Evolutionary conservation across 2,113 vertebrate species (phyloP), one percentile per base, ranked within the genome.

Genomic region (Anoura caudifer): DNA sequence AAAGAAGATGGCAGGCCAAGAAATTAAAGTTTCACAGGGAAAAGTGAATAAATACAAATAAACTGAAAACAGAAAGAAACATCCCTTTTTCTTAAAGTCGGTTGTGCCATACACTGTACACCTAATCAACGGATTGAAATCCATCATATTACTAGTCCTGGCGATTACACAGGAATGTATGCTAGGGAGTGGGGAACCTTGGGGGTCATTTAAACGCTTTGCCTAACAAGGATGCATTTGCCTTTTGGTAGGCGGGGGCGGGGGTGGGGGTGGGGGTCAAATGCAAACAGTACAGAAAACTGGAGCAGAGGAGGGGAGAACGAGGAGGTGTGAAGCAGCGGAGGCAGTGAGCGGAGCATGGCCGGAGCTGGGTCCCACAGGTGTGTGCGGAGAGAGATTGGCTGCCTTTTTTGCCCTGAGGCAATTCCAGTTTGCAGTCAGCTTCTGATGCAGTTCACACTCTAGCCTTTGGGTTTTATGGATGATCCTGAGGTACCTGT

Each of bases 1-100:
- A 56, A 79, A 95, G 36, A n/a, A 91, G 16, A 77, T 77, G 33
- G n/a, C 31, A 67, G 20, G 90, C 17, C 54, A 76, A 90, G 70
- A 93, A 75, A 26, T 36, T 63, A 75, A 79, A 43, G 17, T 70
- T 88, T 96, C 83, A 59, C 7, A 24, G 69, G 36, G 56, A 20
- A 56, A 91, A 69, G 2, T 36, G 12, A 77, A 54, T 26, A 59
- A 59, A 31, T 2, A 63, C 12, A n/a, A 63, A 24, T 72, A 69
- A 73, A 70, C 38, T 59, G 65, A 82, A 93, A 93, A 77, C 31
- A 31, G 45, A 75, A 43, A 73, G 52, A 67, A 54, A 54, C 22
- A 73, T 28, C 11, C 26, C 26, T 9, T 47, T 94, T 70, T 54
- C 22, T 93, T 81, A 28, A 69, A 33, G 52, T 87, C 31, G 47